Percentiles rank a stretch among this genome's conserved stretches.
Conservation (phyloP, 2,888 invertebrate species). For the Cephus spinipes region DNA sequence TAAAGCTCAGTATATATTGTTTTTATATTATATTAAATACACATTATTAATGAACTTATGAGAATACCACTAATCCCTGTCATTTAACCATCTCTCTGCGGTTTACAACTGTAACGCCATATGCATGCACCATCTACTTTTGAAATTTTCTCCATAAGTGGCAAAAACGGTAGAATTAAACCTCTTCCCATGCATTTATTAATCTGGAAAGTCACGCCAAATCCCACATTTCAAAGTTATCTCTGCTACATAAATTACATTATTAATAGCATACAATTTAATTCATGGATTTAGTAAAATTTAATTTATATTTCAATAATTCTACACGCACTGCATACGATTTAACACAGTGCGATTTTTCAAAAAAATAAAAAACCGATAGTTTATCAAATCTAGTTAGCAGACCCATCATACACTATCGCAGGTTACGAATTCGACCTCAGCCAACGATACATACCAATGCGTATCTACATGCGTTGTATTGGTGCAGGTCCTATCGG, state of each 20-base stretch:
- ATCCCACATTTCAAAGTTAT: too few relatives aligned
- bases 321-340: too few relatives aligned
- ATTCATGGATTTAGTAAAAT: too few relatives aligned
- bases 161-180: background rate
- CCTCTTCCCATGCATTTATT: background rate
- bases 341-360: too few relatives aligned
- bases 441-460: background rate
- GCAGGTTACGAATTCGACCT: background rate
- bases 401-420: background rate
- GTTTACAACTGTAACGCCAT: background rate
- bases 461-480: background rate
- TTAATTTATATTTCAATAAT: too few relatives aligned
- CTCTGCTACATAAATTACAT: too few relatives aligned
- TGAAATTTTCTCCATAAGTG: background rate
- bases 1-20: background rate
- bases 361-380: too few relatives aligned
- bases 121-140: background rate
- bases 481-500: background rate
- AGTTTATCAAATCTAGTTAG: background rate
- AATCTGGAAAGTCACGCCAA: too few relatives aligned
- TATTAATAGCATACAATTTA: too few relatives aligned
- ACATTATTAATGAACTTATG: background rate
- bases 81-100: background rate
- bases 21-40: background rate
- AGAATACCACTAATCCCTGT: background rate